phyloP scores from a whole-genome alignment of 1,140 invertebrate species.

The Cataglyphis hispanica region DNA sequence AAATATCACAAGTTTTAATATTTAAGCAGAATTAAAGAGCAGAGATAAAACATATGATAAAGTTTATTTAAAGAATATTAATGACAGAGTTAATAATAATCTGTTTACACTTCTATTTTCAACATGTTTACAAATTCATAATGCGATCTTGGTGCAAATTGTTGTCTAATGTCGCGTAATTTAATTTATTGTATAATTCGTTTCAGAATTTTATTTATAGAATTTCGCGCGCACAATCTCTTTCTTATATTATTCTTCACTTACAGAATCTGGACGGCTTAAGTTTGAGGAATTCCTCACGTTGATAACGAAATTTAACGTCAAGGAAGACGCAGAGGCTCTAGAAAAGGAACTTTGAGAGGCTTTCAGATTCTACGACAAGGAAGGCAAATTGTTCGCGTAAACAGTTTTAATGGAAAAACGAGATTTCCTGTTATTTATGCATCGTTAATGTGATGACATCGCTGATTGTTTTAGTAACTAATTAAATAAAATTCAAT shows the following conservation, averaged over 20 bases:
- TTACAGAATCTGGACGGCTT: conserved; percentile 95
- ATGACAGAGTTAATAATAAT: background rate
- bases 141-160: conserved; percentile 1
- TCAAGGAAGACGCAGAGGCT: conserved; percentile 97
- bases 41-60: too few species aligned
- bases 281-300: conserved; percentile 98
- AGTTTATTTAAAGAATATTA: conserved; percentile 47
- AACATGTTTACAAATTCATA: conserved; percentile 30
- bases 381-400: conserved; percentile 87
- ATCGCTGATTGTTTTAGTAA: background rate
- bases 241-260: conserved; percentile 2
- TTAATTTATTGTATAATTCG: conserved; percentile 41
- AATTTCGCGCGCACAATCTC: conserved; percentile 2
- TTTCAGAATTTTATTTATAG: conserved; percentile 28
- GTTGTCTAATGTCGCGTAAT: conserved; percentile 53
- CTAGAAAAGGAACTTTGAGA: conserved; percentile 97
- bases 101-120: conserved; percentile 51
- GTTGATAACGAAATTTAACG: conserved; percentile 96
- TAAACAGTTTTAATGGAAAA: background rate
- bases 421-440: background rate
- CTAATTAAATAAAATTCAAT: too few species aligned
- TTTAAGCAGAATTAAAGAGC: background rate
- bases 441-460: background rate
- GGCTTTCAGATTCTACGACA: conserved; percentile 96
- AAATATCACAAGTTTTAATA: conserved; percentile 84